Evolutionary conservation across 2,797 vertebrate species (phyloP).

Genomic region (Sebastes matsubarae): DNA sequence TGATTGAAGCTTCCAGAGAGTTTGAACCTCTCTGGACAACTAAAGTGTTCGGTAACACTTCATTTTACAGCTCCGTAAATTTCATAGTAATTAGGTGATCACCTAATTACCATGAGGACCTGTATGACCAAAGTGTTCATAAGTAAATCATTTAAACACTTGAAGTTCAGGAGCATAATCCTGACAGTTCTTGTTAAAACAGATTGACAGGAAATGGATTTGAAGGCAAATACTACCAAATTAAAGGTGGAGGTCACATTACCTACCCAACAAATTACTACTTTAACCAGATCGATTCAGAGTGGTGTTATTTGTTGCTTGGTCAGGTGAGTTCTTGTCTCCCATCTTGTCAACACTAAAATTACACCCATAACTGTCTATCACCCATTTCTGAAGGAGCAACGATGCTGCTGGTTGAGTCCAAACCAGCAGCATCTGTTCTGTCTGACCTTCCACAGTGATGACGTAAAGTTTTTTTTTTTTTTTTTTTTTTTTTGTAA

Average conservation of each 20-base stretch:
- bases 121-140: no score
- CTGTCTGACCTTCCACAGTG: constrained; percentile 80
- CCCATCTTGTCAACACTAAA: constrained; percentile 60
- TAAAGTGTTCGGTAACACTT: neutral
- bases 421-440: constrained; percentile 69
- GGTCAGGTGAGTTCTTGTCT: constrained; percentile 64
- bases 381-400: constrained; percentile 78
- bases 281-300: constrained; percentile 22
- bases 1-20: neutral
- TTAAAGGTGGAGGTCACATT: constrained; percentile 45
- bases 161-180: neutral
- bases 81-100: no score
- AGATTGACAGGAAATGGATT: constrained; percentile 64
- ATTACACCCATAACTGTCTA: constrained; percentile 67
- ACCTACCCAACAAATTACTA: constrained; percentile 38
- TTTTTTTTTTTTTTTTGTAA: neutral
- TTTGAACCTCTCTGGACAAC: constrained; percentile 2
- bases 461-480: constrained; percentile 65
- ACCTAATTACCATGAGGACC: no score
- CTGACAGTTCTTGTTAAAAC: constrained; percentile 32
- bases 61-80: no score
- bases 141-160: neutral
- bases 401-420: constrained; percentile 65
- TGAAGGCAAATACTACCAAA: constrained; percentile 44
- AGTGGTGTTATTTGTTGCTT: constrained; percentile 54